These are phyloP conservation scores for Lycaon pictus DNA, from an alignment of 2,113 vertebrate genomes.

Conservation along the genomic window DNA sequence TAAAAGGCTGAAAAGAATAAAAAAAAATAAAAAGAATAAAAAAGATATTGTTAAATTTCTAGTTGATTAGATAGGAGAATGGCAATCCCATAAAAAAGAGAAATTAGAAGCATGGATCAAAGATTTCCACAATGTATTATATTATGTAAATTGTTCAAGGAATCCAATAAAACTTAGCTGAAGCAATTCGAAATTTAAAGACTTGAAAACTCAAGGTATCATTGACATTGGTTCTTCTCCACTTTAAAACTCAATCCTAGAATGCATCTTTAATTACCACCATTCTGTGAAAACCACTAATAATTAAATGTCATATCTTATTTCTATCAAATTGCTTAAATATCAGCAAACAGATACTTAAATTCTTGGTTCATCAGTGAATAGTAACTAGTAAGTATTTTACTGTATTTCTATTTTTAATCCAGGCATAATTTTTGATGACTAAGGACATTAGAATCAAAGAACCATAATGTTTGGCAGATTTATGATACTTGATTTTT, in stretches of 20 bases:
- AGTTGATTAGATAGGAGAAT: neutral
- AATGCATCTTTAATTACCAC: constrained; percentile 49
- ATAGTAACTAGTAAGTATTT: constrained; percentile 63
- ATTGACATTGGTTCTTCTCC: neutral
- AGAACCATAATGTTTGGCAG: constrained; percentile 46
- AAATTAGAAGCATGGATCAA: neutral
- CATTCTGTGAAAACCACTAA: constrained; percentile 32
- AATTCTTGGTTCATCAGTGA: constrained; percentile 62
- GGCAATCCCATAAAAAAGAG: neutral
- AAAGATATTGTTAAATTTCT: neutral
- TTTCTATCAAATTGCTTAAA: constrained; percentile 58
- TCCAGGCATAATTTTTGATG: constrained; percentile 50
- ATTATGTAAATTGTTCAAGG: neutral
- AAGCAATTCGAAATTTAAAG: neutral
- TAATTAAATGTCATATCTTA: constrained; percentile 37
- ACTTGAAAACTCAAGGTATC: constrained; percentile 3
- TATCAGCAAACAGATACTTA: constrained; percentile 58
- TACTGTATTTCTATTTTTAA: constrained; percentile 73
- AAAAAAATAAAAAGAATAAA: neutral
- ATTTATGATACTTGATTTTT: constrained; percentile 28
- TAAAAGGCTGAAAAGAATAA: neutral
- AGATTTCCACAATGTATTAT: neutral
- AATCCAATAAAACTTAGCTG: neutral
- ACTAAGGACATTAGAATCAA: constrained; percentile 68
- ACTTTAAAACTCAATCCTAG: constrained; percentile 41